Percentiles rank a stretch among this genome's conserved stretches.
These are phyloP conservation scores for Syrphus vitripennis DNA, from an alignment of 2,888 invertebrate species.

Conservation along the genomic window DNA sequence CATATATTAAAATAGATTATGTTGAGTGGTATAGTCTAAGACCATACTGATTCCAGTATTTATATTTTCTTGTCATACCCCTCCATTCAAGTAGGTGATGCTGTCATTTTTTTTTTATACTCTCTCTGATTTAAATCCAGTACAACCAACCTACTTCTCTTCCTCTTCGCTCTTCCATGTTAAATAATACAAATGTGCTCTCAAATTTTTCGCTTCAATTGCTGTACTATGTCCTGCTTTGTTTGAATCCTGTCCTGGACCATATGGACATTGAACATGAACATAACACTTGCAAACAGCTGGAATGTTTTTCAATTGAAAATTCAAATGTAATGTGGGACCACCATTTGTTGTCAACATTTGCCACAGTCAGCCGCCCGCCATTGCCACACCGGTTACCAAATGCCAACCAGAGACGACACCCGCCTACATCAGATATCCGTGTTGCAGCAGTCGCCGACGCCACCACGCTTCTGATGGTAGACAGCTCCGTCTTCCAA, in stretches of 20 bases:
- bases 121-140: neutral
- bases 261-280: constrained; percentile 55
- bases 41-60: neutral
- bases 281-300: constrained; percentile 64
- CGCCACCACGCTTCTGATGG: neutral
- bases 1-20: constrained; percentile 5
- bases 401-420: constrained; percentile 67
- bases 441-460: neutral
- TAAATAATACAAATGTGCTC: constrained; percentile 22
- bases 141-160: neutral
- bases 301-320: constrained; percentile 69
- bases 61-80: neutral
- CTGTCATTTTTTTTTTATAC: neutral
- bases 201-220: constrained; percentile 47
- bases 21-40: neutral
- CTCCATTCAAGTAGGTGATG: neutral
- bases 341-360: constrained; percentile 64
- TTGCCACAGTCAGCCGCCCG: constrained; percentile 14
- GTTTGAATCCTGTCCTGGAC: constrained; percentile 12
- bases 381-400: constrained; percentile 51
- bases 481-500: constrained; percentile 40
- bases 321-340: constrained; percentile 64
- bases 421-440: constrained; percentile 68
- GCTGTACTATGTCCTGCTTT: constrained; percentile 37
- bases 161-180: neutral